Evolutionary conservation across 2,797 vertebrate genomes (phyloP).

Genomic region (Alcedo atthis): DNA sequence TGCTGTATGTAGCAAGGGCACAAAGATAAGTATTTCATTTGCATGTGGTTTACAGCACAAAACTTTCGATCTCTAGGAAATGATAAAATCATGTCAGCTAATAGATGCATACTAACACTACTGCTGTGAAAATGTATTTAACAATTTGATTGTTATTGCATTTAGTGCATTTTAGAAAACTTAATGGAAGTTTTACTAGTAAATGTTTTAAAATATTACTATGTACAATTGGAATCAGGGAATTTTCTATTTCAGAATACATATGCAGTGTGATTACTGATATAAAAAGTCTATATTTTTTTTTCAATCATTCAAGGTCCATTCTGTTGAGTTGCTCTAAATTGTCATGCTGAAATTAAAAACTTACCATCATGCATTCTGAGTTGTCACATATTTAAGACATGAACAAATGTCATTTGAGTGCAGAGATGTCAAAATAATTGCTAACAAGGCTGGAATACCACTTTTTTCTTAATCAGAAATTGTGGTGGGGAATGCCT

Average conservation of each 20-base stretch:
- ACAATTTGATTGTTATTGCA: background rate
- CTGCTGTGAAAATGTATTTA: background rate
- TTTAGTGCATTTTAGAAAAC: background rate
- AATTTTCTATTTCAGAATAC: background rate
- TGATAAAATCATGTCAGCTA: background rate
- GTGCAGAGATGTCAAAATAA: background rate
- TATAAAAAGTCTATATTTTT: background rate
- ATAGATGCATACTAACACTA: background rate
- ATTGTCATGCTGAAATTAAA: background rate
- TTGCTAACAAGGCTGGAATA: background rate
- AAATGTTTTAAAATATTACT: background rate
- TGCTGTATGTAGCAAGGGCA: background rate
- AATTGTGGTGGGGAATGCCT: background rate
- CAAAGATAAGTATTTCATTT: background rate
- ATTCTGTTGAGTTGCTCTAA: background rate
- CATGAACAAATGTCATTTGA: background rate
- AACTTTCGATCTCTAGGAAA: background rate
- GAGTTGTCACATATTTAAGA: conserved; percentile 15
- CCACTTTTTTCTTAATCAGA: background rate
- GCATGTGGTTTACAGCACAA: background rate
- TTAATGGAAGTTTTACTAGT: background rate
- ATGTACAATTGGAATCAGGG: background rate
- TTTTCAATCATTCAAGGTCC: background rate
- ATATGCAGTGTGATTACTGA: background rate
- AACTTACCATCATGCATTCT: background rate